phyloP scores from a whole-genome alignment of 2,113 vertebrate genomes.

The Dicaeum eximium region DNA sequence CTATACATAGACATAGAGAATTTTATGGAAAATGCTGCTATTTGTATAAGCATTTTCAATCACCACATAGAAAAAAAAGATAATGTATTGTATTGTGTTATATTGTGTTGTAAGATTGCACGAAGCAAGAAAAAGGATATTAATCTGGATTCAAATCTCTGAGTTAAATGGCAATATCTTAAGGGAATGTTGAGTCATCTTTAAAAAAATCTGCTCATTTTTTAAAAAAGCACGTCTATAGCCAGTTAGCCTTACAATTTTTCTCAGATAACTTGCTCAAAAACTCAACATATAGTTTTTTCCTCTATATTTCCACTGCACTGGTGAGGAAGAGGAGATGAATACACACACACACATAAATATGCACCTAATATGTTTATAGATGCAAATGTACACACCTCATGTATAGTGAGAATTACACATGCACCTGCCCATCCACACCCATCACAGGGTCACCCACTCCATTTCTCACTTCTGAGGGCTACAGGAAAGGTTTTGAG shows the following conservation, averaged over 20 bases:
- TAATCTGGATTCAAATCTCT: neutral
- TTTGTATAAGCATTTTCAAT: neutral
- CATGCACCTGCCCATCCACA: neutral
- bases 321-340: neutral
- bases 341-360: neutral
- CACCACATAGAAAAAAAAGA: neutral
- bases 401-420: neutral
- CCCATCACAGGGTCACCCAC: neutral
- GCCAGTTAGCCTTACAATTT: neutral
- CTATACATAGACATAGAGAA: neutral
- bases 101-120: neutral
- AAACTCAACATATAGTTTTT: neutral
- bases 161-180: neutral
- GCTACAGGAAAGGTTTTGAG: neutral
- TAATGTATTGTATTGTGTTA: neutral
- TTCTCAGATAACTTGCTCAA: neutral
- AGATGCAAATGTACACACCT: neutral
- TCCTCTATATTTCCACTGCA: neutral
- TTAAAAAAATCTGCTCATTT: neutral
- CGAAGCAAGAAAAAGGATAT: neutral
- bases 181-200: neutral
- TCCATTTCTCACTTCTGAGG: neutral
- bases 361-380: neutral
- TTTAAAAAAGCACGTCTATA: neutral
- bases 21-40: neutral